Evolutionary conservation across 2,797 vertebrate species (phyloP), one percentile per base, ranked within the genome.

Genomic region (Cacajao melanocephalus): DNA sequence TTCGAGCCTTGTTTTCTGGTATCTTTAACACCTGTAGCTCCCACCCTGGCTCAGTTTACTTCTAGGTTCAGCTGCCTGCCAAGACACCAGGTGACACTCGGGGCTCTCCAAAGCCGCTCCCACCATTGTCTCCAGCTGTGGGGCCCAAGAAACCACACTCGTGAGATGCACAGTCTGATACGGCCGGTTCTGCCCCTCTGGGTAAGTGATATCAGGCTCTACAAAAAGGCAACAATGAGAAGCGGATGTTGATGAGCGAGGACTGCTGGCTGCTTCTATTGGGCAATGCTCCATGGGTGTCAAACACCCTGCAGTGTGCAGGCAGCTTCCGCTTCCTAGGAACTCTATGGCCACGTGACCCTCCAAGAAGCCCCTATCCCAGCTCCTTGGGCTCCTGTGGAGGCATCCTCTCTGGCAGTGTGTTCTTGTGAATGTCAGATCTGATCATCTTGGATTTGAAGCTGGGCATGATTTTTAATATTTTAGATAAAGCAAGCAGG

Each of bases 71-170:
- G 93, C 93, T 78, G 91, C 85, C 85, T 98, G 98, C 98, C 98
- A 98, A 97, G 98, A 97, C 89, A 93, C 94, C 98, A 98, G 98
- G 97, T 98, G 98, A 97, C 98, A 97, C 57, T 73, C 97, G 88
- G 97, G 92, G 90, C 97, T 97, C 97, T 96, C 90, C 26, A 92
- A 94, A 96, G 97, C 98, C 67, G 46, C 97, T 95, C 94, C 91
- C 58, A 96, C 98, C 97, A 96, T 97, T 98, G 97, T 98, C 95
- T 97, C 97, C 96, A 97, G 98, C 96, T 97, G 98, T 0, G 96
- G 93, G 97, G 90, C 94, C 67, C 97, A 92, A 96, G 96, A 95
- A 98, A 90, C 81, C 94, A 97, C 97, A 94, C 84, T 70, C 75
- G 93, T 83, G 81, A 48, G 97, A 97, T 97, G 98, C 89, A 52